These are phyloP conservation scores for Regulus satrapa DNA, from an alignment of 2,113 vertebrate species.

Conservation along the genomic window DNA sequence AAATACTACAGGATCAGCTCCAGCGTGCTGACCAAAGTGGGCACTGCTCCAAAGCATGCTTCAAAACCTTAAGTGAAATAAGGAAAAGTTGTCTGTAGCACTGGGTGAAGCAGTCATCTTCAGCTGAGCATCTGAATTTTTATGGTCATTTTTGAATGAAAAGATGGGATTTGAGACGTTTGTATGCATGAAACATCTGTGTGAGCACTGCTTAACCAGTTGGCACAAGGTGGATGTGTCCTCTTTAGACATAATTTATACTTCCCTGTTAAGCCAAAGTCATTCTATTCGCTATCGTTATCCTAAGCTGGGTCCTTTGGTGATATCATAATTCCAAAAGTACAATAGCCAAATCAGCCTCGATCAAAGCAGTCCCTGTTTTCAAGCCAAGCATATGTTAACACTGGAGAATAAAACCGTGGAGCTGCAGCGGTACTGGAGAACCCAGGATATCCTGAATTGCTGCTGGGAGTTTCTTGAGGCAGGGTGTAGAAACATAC, in stretches of 20 bases:
- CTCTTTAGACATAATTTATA: not conserved
- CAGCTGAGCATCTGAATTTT: not conserved
- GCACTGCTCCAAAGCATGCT: not conserved
- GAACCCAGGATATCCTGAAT: not conserved
- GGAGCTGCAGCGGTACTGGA: not conserved
- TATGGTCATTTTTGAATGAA: not conserved
- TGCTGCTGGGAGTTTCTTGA: not conserved
- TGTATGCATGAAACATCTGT: not conserved
- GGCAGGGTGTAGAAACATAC: not conserved
- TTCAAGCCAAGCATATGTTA: not conserved
- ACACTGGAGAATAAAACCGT: not conserved
- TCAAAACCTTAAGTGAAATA: not conserved
- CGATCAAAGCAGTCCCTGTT: not conserved
- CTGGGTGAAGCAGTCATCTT: not conserved
- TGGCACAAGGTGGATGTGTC: not conserved
- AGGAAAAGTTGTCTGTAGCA: not conserved
- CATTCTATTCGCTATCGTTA: not conserved
- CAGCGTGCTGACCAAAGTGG: not conserved
- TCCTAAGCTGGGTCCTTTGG: not conserved
- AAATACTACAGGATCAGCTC: not conserved
- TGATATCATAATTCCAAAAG: not conserved
- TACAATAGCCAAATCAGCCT: not conserved
- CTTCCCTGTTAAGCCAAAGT: not conserved
- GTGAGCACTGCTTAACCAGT: not conserved
- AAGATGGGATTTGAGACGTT: not conserved